phyloP scores from a whole-genome alignment of 2,797 vertebrate genomes.

The Megalops cyprinoides region DNA sequence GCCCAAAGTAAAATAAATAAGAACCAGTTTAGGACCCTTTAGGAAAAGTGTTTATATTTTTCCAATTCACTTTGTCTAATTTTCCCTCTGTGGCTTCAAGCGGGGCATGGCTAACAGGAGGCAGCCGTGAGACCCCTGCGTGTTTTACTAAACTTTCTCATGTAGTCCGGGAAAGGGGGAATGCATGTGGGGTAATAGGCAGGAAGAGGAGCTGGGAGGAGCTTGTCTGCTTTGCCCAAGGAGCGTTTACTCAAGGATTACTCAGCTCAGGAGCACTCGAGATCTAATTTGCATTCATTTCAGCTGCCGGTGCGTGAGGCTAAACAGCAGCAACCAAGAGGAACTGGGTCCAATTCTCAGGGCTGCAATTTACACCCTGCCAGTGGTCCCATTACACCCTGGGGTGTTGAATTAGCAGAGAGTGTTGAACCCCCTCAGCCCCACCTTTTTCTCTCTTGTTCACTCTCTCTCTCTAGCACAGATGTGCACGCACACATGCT shows the following conservation, averaged over 20 bases:
- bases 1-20: constrained; percentile 43
- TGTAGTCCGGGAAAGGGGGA: neutral
- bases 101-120: neutral
- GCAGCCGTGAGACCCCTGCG: neutral
- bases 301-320: constrained; percentile 14
- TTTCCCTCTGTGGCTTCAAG: constrained; percentile 15
- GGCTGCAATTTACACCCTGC: constrained; percentile 44
- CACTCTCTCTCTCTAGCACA: neutral
- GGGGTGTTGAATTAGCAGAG: constrained; percentile 45
- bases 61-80: constrained; percentile 32
- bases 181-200: neutral
- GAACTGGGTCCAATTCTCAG: constrained; percentile 36
- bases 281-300: constrained; percentile 34
- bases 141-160: neutral
- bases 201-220: neutral
- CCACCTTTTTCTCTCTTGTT: constrained; percentile 20
- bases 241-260: neutral
- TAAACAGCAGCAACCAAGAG: constrained; percentile 31
- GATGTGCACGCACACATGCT: constrained; percentile 10
- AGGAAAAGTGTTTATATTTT: constrained; percentile 29
- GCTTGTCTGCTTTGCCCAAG: neutral
- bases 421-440: neutral
- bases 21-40: neutral
- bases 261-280: constrained; percentile 27
- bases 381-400: constrained; percentile 47